Base-by-base conservation (phyloP, 2,113 vertebrate species). In the Marcusenius ussheri region DNA sequence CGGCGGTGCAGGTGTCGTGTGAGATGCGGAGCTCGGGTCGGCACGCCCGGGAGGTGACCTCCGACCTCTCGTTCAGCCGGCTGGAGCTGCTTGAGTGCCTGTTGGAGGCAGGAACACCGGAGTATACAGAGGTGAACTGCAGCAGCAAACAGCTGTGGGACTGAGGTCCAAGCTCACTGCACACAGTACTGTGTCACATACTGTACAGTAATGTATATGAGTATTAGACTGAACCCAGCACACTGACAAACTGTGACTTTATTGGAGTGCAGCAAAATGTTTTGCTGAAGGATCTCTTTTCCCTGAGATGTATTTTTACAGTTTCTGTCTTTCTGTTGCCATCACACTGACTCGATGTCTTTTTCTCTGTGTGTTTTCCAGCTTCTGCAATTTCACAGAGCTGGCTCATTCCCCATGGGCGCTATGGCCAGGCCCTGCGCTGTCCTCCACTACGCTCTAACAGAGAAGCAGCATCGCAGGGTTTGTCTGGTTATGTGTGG, bases 21-120 rank as follows among this genome's bases (percentile, higher is more conserved):
- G 97, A 98, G 92, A 96, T 96, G 93, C 94, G 94, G 3, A 96
- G 95, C 8, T 93, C 95, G 0, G 94, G 95, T 8, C 88, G 92
- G 9, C 91, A 93, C 90, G 92, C 85, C 74, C 94, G 94, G 42
- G 92, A 95, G 0, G 90, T 95, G 91, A 96, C 94, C 89, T 95
- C 96, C 0, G 97, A 98, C n/a, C 89, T 97, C 51, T 96, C 94
- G 92, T 97, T 97, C 10, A 97, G 97, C 91, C 96, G 96, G 91
- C 95, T 98, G 89, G 98, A 98, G 91, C 93, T 98, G 92, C 93
- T 98, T 31, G 98, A 98, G 93, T 97, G 96, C 88, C 93, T 98
- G 45, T 97, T 97, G 97, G 95, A 96, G 42, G 90, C 94, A 0
- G 35, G 91, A n/a, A 89, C 91, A 19, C 93, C 94, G 8, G 93